Evolutionary conservation across 2,113 vertebrate genomes (phyloP).

Genomic region (Myiagra hebetior): DNA sequence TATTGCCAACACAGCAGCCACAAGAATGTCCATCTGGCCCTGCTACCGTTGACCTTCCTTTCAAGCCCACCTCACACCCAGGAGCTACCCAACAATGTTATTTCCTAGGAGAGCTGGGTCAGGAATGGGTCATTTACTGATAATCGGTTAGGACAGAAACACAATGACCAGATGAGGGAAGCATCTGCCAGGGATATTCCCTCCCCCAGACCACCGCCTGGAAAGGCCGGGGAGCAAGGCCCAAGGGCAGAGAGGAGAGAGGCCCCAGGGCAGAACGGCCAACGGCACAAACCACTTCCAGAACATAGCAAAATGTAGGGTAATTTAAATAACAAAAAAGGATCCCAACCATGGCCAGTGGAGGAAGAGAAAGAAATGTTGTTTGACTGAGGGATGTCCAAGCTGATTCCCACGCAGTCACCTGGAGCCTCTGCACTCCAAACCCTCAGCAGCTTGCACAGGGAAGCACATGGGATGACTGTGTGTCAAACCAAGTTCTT

Average conservation of each 20-base stretch:
- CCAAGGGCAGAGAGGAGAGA: background rate
- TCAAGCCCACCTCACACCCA: background rate
- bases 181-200: conserved; percentile 42
- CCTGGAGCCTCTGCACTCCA: background rate
- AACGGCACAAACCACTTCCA: background rate
- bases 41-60: background rate
- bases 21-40: background rate
- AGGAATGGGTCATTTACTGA: conserved; percentile 50
- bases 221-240: background rate
- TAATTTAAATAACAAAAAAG: conserved; percentile 17
- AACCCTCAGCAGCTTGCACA: background rate
- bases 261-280: background rate
- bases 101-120: conserved; percentile 33
- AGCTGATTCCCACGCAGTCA: background rate
- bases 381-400: background rate
- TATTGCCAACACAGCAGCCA: background rate
- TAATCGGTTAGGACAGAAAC: conserved; percentile 44
- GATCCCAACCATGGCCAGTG: background rate
- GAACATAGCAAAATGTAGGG: background rate
- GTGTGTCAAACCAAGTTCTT: background rate
- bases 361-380: background rate
- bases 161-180: conserved; percentile 57
- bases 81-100: background rate
- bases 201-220: background rate
- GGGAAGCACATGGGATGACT: background rate